phyloP scores from a whole-genome alignment of 2,888 invertebrate species.

The Yponomeuta cagnagella region DNA sequence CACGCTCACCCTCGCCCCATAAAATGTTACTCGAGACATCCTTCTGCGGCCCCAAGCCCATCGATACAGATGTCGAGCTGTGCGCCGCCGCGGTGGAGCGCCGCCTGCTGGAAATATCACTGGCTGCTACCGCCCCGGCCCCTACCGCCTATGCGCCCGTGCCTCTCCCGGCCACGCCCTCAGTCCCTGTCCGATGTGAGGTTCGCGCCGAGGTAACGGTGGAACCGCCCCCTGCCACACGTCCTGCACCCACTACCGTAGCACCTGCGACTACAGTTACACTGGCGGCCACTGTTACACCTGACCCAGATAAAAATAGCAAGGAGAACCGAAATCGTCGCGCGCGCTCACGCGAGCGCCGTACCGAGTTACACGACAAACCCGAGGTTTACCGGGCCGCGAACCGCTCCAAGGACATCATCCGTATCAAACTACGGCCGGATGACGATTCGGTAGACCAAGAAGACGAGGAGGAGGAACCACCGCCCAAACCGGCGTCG shows the following conservation, averaged over 20 bases:
- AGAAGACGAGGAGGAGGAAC: constrained; percentile 35
- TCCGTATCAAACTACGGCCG: constrained; percentile 83
- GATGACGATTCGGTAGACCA: constrained; percentile 45
- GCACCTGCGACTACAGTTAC: constrained; percentile 22
- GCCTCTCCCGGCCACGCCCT: constrained; percentile 15
- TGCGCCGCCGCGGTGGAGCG: constrained; percentile 66
- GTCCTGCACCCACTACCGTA: constrained; percentile 21
- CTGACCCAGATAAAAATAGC: constrained; percentile 43
- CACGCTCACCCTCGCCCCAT: constrained; percentile 91
- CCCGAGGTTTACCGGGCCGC: constrained; percentile 48
- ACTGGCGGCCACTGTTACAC: constrained; percentile 18
- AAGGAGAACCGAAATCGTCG: constrained; percentile 50
- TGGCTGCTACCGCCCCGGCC: constrained; percentile 28
- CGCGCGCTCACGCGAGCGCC: constrained; percentile 43
- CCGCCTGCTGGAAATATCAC: constrained; percentile 59
- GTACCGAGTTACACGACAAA: constrained; percentile 40
- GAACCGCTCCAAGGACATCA: constrained; percentile 55
- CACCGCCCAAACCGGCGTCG: constrained; percentile 75
- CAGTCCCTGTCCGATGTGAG: constrained; percentile 19
- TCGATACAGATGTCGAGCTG: constrained; percentile 68
- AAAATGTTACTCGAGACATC: constrained; percentile 93
- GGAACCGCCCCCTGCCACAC: constrained; percentile 28
- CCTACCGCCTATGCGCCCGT: constrained; percentile 18
- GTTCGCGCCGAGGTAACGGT: constrained; percentile 52
- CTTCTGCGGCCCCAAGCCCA: constrained; percentile 90